A percentile compares a stretch with the other conserved stretches of the same genome.
phyloP scores from a whole-genome alignment of 2,113 vertebrate genomes.

The Otocyon megalotis region DNA sequence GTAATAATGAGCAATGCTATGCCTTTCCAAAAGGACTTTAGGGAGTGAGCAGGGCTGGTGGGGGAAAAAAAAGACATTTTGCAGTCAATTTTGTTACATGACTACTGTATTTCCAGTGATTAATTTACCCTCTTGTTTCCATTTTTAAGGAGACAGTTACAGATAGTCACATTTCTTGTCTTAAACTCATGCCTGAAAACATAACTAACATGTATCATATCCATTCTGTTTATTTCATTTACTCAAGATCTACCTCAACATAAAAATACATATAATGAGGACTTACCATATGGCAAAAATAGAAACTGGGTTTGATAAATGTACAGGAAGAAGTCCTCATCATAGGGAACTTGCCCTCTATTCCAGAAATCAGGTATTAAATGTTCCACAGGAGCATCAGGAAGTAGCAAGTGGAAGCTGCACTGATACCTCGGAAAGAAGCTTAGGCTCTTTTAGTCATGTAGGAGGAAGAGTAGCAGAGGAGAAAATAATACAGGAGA shows the following conservation, averaged over 20 bases:
- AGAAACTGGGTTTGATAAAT: slow-evolving; percentile 2
- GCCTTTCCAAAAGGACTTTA: background rate
- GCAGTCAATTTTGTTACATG: background rate
- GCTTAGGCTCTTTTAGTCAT: background rate
- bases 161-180: background rate
- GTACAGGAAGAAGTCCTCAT: background rate
- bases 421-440: background rate
- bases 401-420: background rate
- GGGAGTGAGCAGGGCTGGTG: background rate
- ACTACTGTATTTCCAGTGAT: background rate
- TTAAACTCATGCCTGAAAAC: background rate
- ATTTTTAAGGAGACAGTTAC: slow-evolving; percentile 14
- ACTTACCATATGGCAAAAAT: background rate
- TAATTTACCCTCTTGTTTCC: background rate
- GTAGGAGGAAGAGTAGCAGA: background rate
- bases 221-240: slow-evolving; percentile 17
- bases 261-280: background rate
- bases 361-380: background rate
- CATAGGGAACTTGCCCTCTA: background rate
- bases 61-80: background rate
- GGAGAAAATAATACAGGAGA: background rate
- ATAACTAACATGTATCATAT: background rate
- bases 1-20: background rate
- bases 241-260: background rate
- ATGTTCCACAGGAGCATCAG: background rate